Percentiles rank a stretch among this genome's conserved stretches.
phyloP scores from a whole-genome alignment of 2,113 vertebrate species.

The Archilochus colubris region DNA sequence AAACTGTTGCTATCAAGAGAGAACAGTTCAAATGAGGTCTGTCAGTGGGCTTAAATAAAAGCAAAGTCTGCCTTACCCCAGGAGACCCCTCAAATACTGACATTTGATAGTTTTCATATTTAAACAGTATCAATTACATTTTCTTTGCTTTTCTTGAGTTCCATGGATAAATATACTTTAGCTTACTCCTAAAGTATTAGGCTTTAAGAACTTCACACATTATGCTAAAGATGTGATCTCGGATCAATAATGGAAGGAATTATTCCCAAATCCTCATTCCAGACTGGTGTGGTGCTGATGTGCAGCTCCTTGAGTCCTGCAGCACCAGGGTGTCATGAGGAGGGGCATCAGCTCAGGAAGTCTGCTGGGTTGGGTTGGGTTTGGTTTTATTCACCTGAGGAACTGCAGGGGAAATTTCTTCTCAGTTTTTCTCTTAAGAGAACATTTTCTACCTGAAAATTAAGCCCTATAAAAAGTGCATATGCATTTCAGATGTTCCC shows the following conservation, averaged over 20 bases:
- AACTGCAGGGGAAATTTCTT: background rate
- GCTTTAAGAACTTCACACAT: background rate
- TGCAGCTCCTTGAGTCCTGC: background rate
- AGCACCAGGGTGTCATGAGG: too few species aligned
- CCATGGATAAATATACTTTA: background rate
- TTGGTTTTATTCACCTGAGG: background rate
- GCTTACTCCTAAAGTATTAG: background rate
- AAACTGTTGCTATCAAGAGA: background rate
- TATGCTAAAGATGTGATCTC: background rate
- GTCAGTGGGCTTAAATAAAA: background rate
- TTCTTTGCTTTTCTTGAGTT: background rate
- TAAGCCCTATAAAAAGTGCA: background rate
- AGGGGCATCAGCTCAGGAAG: background rate
- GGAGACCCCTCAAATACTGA: background rate
- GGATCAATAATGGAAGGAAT: background rate
- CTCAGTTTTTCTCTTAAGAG: background rate
- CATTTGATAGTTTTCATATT: background rate
- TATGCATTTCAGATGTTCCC: background rate
- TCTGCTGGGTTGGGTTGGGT: background rate
- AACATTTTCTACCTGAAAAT: background rate
- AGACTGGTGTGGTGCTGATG: accelerated
- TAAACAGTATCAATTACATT: background rate
- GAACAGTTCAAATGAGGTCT: background rate
- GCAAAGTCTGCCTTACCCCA: background rate
- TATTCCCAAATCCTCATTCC: background rate